Evolutionary conservation across 2,113 vertebrate species (phyloP), one percentile per base, ranked within the genome.

Genomic region (Urocolius indicus): DNA sequence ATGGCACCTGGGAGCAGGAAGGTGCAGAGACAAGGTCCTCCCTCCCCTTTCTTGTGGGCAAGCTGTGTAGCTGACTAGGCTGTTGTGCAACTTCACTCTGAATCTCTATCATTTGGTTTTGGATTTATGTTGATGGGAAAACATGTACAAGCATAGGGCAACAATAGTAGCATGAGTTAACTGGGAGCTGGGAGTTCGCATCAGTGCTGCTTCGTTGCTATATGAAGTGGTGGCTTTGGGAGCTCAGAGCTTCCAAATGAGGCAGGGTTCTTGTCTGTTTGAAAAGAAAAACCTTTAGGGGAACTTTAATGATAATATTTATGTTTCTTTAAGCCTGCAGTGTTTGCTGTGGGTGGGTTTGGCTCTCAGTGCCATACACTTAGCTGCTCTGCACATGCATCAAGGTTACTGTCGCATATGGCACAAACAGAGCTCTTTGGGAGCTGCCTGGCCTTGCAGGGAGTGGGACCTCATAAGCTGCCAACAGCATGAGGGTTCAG

Each of bases 291-390:
- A 20, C 55, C 32, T 94, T 48, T n/a, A 49, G 29, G 54, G 51
- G 36, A 68, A 11, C 52, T 58, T 13, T 7, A 59, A 7, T 49
- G 29, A 38, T 72, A 88, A 79, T 72, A 68, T 55, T 79, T 57
- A 13, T 0, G 2, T 74, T 91, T 78, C 34, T 65, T 75, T 63
- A 83, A 89, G 51, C 52, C 67, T 0, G 1, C 0, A 0, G 27
- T 67, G 76, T 79, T 89, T 83, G 72, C 76, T 51, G 36, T 73
- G 78, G 59, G 36, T 73, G 78, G 59, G 54, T 69, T 92, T 93
- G 86, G 65, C 69, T 69, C 69, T 68, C 5, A 0, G 45, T 22
- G 22, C 78, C 8, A 1, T 13, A 10, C 32, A 2, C 38, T 65
- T 43, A 24, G 9, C 34, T 30, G 63, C 76, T 84, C 52, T 32